A percentile compares a stretch with the other conserved stretches of the same genome.
Evolutionary conservation across 2,797 vertebrate genomes (phyloP).

Genomic region (Manis pentadactyla): DNA sequence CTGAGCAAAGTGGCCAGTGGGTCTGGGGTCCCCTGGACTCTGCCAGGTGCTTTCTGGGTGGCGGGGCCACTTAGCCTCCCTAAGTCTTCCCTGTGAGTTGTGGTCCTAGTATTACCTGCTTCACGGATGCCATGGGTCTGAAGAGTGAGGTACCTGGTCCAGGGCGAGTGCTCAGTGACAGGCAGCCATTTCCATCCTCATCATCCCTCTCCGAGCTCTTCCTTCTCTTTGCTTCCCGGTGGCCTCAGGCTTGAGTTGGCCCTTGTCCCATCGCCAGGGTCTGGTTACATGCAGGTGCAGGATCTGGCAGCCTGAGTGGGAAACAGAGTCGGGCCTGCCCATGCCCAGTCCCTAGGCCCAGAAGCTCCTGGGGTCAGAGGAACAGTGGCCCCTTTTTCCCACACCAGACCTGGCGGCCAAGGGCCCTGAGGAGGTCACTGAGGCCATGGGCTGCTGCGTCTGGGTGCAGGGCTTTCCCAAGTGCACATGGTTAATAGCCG

Average conservation of each 20-base stretch:
- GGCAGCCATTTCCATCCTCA: not conserved
- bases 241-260: not conserved
- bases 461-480: not conserved
- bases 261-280: not conserved
- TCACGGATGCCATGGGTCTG: not conserved
- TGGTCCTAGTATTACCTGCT: not conserved
- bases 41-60: not conserved
- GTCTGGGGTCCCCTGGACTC: not conserved
- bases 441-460: not conserved
- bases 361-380: not conserved
- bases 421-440: not conserved
- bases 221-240: not conserved
- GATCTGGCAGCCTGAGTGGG: constrained; percentile 21
- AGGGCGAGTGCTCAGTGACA: fast-evolving
- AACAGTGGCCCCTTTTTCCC: not conserved
- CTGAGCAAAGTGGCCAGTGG: not conserved
- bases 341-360: not conserved
- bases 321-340: not conserved
- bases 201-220: not conserved
- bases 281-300: not conserved
- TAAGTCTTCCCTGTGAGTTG: not conserved
- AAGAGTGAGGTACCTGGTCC: not conserved
- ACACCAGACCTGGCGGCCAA: not conserved
- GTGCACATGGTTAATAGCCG: fast-evolving
- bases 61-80: not conserved